phyloP scores from a whole-genome alignment of 1,140 invertebrate species.

The Pectinophora gossypiella region DNA sequence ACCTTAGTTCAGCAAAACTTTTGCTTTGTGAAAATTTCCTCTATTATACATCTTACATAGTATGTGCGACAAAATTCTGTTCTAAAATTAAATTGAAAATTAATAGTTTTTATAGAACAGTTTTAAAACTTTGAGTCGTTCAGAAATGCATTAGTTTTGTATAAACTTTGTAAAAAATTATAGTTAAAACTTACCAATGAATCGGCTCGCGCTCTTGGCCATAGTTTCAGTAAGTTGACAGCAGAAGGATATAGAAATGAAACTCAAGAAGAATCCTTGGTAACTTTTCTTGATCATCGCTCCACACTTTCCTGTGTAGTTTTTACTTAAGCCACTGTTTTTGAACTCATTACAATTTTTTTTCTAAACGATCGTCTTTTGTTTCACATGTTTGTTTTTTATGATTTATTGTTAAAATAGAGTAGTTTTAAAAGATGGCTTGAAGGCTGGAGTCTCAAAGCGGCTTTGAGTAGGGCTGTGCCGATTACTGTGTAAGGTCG shows the following conservation, averaged over 20 bases:
- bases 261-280: conserved; percentile 64
- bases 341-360: conserved; percentile 9
- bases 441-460: not conserved
- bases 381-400: not conserved
- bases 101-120: no score
- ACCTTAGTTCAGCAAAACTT: no score
- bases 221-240: conserved; percentile 68
- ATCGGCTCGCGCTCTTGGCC: conserved; percentile 69
- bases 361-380: not conserved
- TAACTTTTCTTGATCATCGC: conserved; percentile 64
- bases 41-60: no score
- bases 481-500: conserved; percentile 43
- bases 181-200: conserved; percentile 48
- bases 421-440: not conserved
- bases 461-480: conserved; percentile 22
- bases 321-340: conserved; percentile 4
- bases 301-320: conserved; percentile 16
- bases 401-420: no score
- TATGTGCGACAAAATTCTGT: no score
- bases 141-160: no score
- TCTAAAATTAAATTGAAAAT: no score
- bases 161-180: no score
- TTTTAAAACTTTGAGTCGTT: no score
- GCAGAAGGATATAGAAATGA: conserved; percentile 66
- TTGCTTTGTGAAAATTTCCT: no score